phyloP scores from a whole-genome alignment of 2,113 vertebrate genomes.

The Myiopsitta monachus region DNA sequence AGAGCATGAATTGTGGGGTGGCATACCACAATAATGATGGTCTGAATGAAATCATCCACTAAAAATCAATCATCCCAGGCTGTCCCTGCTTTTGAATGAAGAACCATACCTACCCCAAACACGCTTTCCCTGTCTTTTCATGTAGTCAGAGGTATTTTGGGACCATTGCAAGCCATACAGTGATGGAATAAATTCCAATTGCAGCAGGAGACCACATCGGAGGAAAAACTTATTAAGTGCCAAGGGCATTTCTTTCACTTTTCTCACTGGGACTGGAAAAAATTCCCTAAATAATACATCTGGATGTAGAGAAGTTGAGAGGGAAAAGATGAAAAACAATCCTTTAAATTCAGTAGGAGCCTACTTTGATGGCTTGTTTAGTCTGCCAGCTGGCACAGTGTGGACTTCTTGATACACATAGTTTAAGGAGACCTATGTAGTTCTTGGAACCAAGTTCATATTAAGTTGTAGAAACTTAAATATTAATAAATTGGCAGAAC shows the following conservation, averaged over 20 bases:
- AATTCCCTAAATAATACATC: slow-evolving; percentile 72
- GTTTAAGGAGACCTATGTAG: slow-evolving; percentile 70
- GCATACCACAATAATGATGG: fast-evolving
- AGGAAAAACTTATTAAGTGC: slow-evolving; percentile 57
- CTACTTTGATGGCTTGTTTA: slow-evolving; percentile 69
- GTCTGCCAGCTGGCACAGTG: slow-evolving; percentile 72
- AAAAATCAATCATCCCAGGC: not conserved
- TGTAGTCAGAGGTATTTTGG: not conserved
- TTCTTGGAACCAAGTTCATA: slow-evolving; percentile 73
- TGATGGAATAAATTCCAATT: slow-evolving; percentile 46
- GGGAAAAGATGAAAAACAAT: slow-evolving; percentile 70
- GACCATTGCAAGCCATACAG: not conserved
- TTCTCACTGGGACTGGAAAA: slow-evolving; percentile 68
- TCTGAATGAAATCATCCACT: not conserved
- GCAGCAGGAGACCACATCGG: slow-evolving; percentile 40
- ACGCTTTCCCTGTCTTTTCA: not conserved
- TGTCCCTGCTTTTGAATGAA: not conserved
- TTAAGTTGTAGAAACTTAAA: slow-evolving; percentile 71
- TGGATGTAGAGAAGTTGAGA: slow-evolving; percentile 64
- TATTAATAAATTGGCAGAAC: slow-evolving; percentile 69
- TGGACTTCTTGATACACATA: slow-evolving; percentile 71
- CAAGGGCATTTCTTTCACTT: slow-evolving; percentile 55
- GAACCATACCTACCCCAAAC: not conserved
- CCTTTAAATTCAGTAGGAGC: slow-evolving; percentile 73
- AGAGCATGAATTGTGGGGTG: not conserved